Evolutionary conservation across 2,113 vertebrate genomes (phyloP).

Genomic region (Galbula dea): DNA sequence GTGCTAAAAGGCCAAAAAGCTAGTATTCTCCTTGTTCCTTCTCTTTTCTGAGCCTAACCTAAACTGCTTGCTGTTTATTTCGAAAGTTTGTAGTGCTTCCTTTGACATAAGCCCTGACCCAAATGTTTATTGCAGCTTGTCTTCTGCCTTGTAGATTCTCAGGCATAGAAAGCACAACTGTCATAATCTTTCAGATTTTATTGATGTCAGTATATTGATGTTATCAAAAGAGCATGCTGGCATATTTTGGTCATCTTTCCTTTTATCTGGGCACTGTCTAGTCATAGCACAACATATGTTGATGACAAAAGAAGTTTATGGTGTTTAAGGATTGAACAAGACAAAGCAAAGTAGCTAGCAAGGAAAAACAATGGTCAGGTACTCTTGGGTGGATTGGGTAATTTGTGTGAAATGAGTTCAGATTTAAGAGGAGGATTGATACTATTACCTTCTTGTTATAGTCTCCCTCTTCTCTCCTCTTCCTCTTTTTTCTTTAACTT

Average conservation of each 20-base stretch:
- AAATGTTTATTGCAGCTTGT: slow-evolving; percentile 14
- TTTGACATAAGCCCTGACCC: slow-evolving; percentile 18
- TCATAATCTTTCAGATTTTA: background rate
- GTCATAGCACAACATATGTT: background rate
- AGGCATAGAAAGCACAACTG: background rate
- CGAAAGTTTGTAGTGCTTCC: background rate
- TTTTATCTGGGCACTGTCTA: background rate
- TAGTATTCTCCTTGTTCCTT: background rate
- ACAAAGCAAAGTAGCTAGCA: background rate
- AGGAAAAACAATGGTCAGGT: background rate
- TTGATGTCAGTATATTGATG: background rate
- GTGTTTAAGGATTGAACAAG: background rate
- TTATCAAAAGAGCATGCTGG: background rate
- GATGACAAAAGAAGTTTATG: background rate
- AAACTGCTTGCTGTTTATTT: slow-evolving; percentile 30
- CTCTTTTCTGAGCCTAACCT: background rate
- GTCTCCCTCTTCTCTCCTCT: too few relatives aligned
- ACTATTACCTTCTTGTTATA: background rate
- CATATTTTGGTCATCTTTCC: background rate
- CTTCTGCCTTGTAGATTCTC: background rate
- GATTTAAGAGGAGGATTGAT: background rate
- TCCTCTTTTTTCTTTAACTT: background rate
- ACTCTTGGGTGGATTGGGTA: background rate
- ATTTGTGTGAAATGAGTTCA: background rate
- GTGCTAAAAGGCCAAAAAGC: background rate